phyloP scores from a whole-genome alignment of 2,113 vertebrate genomes.

The Pelecanoides urinatrix region DNA sequence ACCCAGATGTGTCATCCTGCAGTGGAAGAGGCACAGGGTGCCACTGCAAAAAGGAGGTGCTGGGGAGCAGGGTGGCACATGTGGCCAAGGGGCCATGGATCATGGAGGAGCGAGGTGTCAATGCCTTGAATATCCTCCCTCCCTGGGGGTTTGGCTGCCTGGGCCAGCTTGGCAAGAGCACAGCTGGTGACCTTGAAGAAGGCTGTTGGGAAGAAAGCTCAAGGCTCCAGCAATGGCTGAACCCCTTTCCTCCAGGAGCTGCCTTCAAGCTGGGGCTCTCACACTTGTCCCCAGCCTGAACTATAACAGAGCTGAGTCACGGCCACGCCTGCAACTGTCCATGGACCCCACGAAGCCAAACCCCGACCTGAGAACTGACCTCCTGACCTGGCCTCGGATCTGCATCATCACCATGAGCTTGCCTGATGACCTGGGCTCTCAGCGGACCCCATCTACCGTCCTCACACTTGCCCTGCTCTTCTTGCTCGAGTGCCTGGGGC shows the following conservation, averaged over 20 bases:
- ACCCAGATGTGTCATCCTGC: fast-evolving
- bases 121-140: not conserved
- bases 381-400: not conserved
- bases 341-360: not conserved
- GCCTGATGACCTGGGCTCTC: not conserved
- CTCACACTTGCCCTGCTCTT: not conserved
- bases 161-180: not conserved
- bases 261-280: not conserved
- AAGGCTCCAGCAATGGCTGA: not conserved
- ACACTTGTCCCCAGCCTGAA: not conserved
- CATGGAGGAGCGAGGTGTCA: not conserved
- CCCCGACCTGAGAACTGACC: not conserved
- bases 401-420: not conserved
- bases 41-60: not conserved
- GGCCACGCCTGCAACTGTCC: no score
- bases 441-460: not conserved
- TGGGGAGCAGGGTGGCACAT: not conserved
- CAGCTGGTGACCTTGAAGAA: not conserved
- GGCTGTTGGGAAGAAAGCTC: not conserved
- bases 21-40: not conserved
- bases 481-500: not conserved
- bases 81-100: not conserved
- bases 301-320: not conserved
- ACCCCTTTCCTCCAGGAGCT: fast-evolving
- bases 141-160: not conserved